phyloP scores from a whole-genome alignment of 2,797 vertebrate genomes.

The Streptopelia turtur region DNA sequence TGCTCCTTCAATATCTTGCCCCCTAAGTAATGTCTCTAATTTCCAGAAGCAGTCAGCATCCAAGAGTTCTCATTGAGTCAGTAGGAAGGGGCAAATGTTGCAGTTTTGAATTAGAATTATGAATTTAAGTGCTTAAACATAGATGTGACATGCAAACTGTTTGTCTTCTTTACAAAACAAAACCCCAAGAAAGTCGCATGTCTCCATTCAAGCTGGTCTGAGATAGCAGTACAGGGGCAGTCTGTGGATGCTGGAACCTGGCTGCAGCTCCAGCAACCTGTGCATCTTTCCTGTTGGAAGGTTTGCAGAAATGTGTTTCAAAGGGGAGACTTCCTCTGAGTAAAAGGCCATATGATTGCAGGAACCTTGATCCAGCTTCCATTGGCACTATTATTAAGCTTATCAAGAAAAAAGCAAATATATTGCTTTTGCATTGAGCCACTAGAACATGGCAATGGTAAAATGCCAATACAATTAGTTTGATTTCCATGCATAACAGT shows the following conservation, averaged over 20 bases:
- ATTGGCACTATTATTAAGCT: neutral
- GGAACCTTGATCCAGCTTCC: neutral
- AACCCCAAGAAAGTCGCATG: rapidly evolving
- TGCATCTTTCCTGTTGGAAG: neutral
- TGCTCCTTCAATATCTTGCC: neutral
- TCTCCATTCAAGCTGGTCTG: neutral
- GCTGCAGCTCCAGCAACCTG: neutral
- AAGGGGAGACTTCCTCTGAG: neutral
- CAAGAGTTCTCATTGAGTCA: neutral
- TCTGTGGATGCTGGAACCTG: neutral
- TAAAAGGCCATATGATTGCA: neutral
- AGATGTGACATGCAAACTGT: neutral
- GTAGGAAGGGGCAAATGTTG: neutral
- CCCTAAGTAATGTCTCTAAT: neutral
- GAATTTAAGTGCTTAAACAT: neutral
- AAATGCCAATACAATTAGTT: neutral
- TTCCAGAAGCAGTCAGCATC: neutral
- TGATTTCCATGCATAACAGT: neutral
- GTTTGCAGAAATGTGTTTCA: neutral
- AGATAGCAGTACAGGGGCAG: rapidly evolving
- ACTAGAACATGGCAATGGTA: neutral
- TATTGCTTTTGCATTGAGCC: neutral
- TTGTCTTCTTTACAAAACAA: neutral
- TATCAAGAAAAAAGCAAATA: neutral
- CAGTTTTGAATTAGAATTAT: neutral